A percentile compares a stretch with the other conserved stretches of the same genome.
Evolutionary conservation across 2,888 invertebrate species (phyloP).

Genomic region (Xylota sylvarum): DNA sequence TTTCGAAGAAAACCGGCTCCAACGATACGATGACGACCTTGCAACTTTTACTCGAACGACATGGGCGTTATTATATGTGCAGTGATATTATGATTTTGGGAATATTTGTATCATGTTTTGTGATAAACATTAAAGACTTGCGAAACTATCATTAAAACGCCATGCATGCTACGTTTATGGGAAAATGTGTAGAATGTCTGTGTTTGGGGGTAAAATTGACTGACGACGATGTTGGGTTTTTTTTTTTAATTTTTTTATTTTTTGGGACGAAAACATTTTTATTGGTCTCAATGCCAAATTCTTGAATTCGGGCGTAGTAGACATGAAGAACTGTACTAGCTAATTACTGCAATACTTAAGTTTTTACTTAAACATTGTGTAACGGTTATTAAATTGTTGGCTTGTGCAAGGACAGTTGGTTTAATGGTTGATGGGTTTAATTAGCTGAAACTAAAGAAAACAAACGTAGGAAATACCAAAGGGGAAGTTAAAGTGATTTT

Average conservation of each 20-base stretch:
- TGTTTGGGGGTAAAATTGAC: neutral
- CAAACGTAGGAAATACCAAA: no score
- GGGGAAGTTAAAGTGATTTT: no score
- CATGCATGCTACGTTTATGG: neutral
- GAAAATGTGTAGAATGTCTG: neutral
- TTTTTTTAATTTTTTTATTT: neutral
- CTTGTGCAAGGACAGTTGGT: constrained; percentile 18
- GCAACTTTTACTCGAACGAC: constrained; percentile 50
- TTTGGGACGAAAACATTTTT: constrained; percentile 14
- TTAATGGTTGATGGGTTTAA: constrained; percentile 33
- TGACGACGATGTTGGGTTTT: constrained; percentile 5
- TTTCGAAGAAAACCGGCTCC: constrained; percentile 63
- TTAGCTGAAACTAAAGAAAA: constrained; percentile 1
- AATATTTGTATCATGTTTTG: constrained; percentile 28
- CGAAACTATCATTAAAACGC: constrained; percentile 19
- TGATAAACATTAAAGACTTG: constrained; percentile 12
- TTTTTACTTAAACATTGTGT: constrained; percentile 30
- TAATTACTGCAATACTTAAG: constrained; percentile 20
- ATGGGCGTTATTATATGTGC: neutral
- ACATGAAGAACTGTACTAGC: constrained; percentile 46
- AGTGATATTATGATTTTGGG: constrained; percentile 8
- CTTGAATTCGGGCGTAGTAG: constrained; percentile 21
- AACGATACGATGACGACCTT: constrained; percentile 49
- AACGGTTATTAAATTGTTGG: constrained; percentile 37
- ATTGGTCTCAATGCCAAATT: constrained; percentile 52